Percentiles rank a stretch among this genome's conserved stretches.
phyloP scores from a whole-genome alignment of 2,113 vertebrate genomes.

The Syrmaticus mikado region DNA sequence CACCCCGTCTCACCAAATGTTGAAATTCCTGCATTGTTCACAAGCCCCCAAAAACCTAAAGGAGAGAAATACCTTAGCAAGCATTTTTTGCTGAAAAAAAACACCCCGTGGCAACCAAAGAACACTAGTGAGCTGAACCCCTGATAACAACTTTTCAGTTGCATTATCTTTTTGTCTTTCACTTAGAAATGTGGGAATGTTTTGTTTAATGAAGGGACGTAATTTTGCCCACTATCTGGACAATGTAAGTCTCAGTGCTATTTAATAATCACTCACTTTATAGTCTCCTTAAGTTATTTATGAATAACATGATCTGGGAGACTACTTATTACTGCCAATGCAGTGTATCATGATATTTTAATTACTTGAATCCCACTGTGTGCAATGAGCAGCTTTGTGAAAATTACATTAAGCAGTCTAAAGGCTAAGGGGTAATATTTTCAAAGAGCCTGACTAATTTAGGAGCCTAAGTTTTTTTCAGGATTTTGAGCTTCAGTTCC shows the following conservation, averaged over 20 bases:
- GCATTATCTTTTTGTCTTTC: not conserved
- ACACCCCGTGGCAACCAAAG: not conserved
- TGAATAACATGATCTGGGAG: conserved; percentile 17
- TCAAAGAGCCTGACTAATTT: conserved; percentile 4
- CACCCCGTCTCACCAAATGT: conserved; percentile 83
- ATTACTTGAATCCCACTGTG: conserved; percentile 26
- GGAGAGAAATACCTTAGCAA: conserved; percentile 23
- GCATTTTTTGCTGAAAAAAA: conserved; percentile 67
- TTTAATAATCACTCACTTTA: not conserved
- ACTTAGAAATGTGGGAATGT: not conserved
- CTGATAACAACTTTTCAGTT: not conserved
- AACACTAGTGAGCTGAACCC: not conserved
- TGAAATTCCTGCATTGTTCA: conserved; percentile 70
- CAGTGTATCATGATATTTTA: not conserved
- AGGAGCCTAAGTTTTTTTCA: not conserved
- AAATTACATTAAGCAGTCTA: conserved; percentile 27
- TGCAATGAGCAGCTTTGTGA: conserved; percentile 36
- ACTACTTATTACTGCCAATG: not conserved
- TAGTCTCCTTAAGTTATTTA: conserved; percentile 6
- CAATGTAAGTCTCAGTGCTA: not conserved
- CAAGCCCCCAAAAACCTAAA: conserved; percentile 64
- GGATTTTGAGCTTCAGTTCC: not conserved
- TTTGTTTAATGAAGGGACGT: not conserved
- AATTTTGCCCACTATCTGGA: not conserved
- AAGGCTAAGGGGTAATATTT: conserved; percentile 25